Conservation (phyloP, 2,888 invertebrate genomes). For the Conomelus anceps region DNA sequence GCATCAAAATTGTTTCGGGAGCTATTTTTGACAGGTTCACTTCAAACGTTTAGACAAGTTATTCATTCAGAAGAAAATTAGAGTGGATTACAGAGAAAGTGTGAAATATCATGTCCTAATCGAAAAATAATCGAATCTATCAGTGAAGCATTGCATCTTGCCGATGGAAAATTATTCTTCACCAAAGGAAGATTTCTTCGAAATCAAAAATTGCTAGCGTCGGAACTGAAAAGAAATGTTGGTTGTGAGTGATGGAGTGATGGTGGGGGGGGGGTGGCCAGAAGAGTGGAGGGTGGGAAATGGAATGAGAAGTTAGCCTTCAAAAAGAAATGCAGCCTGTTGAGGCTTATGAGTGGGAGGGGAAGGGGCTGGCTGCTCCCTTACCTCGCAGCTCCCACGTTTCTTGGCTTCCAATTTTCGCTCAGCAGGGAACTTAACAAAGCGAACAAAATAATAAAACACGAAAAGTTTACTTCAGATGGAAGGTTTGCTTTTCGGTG, state of each 20-base stretch:
- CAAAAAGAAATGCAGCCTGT: not conserved
- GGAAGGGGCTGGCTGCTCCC: no score
- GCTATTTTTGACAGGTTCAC: no score
- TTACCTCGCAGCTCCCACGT: not conserved
- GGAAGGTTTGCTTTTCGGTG: not conserved
- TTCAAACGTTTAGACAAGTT: no score
- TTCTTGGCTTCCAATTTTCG: constrained; percentile 18
- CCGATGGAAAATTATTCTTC: not conserved
- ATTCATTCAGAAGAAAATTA: no score
- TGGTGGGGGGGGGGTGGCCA: not conserved
- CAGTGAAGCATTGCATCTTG: not conserved
- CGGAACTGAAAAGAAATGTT: not conserved
- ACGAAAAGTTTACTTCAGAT: constrained; percentile 10
- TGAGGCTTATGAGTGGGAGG: no score
- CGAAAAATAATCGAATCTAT: not conserved
- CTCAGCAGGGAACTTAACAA: constrained; percentile 14
- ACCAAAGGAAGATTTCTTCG: not conserved
- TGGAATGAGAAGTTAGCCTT: not conserved
- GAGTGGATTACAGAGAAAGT: not conserved
- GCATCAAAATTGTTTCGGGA: no score
- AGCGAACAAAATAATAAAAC: constrained; percentile 13
- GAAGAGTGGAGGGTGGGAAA: not conserved
- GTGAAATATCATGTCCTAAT: not conserved
- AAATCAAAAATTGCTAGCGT: not conserved
- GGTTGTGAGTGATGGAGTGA: not conserved